Conservation (phyloP, 2,888 invertebrate species). For the Melieria omissa region DNA sequence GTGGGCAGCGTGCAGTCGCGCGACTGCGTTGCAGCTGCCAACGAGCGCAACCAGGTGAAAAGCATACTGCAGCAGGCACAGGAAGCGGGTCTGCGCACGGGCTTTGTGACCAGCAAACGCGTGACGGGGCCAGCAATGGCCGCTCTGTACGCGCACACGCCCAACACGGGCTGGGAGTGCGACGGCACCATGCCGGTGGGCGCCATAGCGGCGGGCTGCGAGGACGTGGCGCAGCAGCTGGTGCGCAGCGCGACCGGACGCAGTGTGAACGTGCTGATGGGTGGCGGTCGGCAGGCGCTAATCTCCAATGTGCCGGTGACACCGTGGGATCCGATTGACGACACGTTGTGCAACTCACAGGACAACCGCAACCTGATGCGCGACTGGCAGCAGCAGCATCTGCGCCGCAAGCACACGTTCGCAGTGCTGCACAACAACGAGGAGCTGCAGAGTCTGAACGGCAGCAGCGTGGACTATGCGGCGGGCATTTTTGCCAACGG, state of each 20-base stretch:
- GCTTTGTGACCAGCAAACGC: constrained; percentile 87
- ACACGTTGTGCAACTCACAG: constrained; percentile 73
- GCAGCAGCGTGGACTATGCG: constrained; percentile 75
- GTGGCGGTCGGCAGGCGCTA: constrained; percentile 81
- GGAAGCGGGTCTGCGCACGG: constrained; percentile 78
- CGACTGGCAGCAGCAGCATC: constrained; percentile 75
- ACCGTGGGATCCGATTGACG: constrained; percentile 70
- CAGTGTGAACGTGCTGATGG: constrained; percentile 71
- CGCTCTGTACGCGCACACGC: constrained; percentile 79
- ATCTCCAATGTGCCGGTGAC: constrained; percentile 70
- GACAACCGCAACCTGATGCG: constrained; percentile 80
- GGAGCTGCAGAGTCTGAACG: constrained; percentile 72
- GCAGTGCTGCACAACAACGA: constrained; percentile 74
- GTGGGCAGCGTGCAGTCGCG: constrained; percentile 71
- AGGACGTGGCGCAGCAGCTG: constrained; percentile 85
- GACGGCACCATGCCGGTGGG: constrained; percentile 73
- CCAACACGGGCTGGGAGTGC: constrained; percentile 85
- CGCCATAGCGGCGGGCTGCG: constrained; percentile 68
- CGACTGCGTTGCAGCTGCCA: constrained; percentile 73
- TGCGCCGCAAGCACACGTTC: constrained; percentile 68
- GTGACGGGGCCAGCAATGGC: constrained; percentile 86
- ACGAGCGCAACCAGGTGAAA: constrained; percentile 69
- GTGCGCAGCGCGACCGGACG: constrained; percentile 80
- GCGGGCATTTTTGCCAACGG: constrained; percentile 85
- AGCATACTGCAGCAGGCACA: constrained; percentile 79